These are phyloP conservation scores for Typhlichthys eigenmanni DNA, from an alignment of 2,797 vertebrate species.

Conservation along the genomic window DNA sequence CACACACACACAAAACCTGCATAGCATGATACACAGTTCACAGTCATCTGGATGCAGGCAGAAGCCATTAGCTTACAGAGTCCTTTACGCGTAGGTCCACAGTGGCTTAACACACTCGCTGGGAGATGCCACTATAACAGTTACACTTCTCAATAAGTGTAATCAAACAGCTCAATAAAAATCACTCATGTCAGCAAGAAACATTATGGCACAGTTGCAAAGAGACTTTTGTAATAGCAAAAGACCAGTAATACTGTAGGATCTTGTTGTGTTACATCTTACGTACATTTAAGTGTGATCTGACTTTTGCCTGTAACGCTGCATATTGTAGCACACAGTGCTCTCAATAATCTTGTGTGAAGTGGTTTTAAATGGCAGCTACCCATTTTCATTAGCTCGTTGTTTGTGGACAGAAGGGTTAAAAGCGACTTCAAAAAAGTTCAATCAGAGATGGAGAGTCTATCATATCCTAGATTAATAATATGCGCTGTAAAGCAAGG, in stretches of 20 bases:
- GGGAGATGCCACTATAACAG: slow-evolving; percentile 21
- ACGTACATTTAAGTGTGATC: no score
- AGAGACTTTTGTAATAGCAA: not conserved
- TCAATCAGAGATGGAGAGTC: slow-evolving; percentile 17
- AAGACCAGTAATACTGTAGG: no score
- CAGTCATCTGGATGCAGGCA: slow-evolving; percentile 28
- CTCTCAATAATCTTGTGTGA: no score
- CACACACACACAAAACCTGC: slow-evolving; percentile 12
- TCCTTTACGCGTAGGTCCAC: slow-evolving; percentile 22
- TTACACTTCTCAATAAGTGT: slow-evolving; percentile 19
- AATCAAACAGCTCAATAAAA: slow-evolving; percentile 20
- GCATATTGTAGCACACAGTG: no score
- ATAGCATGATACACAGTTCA: slow-evolving; percentile 39
- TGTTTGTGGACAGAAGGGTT: slow-evolving; percentile 6
- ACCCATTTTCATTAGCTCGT: no score
- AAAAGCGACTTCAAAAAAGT: slow-evolving; percentile 8
- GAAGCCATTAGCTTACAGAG: slow-evolving; percentile 44
- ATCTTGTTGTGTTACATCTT: no score
- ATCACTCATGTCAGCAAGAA: slow-evolving; percentile 7
- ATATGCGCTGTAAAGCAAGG: slow-evolving; percentile 26
- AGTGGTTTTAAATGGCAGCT: no score
- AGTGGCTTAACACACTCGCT: slow-evolving; percentile 32
- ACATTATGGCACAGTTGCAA: slow-evolving; percentile 1
- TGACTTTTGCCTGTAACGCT: no score
- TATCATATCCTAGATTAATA: slow-evolving; percentile 24